Evolutionary conservation across 2,113 vertebrate species (phyloP).

Genomic region (Poeciliopsis occidentalis): DNA sequence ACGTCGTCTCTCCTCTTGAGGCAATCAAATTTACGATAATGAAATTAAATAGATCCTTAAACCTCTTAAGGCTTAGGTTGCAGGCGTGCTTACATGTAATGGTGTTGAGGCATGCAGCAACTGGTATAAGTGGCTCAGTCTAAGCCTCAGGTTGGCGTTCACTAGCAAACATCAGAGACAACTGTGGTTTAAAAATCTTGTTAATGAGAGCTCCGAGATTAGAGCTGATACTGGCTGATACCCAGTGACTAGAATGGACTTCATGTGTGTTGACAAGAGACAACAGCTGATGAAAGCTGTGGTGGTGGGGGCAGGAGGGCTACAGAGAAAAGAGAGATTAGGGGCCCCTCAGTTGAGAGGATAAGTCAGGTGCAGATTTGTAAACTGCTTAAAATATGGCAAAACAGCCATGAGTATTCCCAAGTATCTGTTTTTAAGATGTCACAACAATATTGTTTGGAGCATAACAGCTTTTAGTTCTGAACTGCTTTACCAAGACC

Average conservation of each 20-base stretch:
- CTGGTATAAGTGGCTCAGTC: conserved; percentile 36
- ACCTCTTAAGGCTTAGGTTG: conserved; percentile 48
- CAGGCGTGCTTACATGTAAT: conserved; percentile 39
- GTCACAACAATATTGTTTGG: too few relatives aligned
- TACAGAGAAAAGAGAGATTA: conserved; percentile 10
- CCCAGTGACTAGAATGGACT: conserved; percentile 27
- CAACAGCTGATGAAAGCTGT: conserved; percentile 39
- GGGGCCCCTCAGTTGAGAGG: background rate
- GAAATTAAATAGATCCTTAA: conserved; percentile 42
- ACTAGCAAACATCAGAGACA: conserved; percentile 8
- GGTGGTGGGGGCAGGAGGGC: background rate
- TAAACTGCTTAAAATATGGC: background rate
- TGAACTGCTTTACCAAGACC: too few relatives aligned
- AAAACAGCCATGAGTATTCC: too few relatives aligned
- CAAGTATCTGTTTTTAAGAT: too few relatives aligned
- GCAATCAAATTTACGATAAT: conserved; percentile 24
- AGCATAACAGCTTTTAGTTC: too few relatives aligned
- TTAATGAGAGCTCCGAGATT: conserved; percentile 55
- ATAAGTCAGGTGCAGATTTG: background rate
- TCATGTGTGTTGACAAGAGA: conserved; percentile 16
- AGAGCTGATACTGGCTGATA: conserved; percentile 26
- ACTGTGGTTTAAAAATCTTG: conserved; percentile 27
- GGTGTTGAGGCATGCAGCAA: conserved; percentile 43
- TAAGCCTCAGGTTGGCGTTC: conserved; percentile 36
- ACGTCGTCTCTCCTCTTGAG: conserved; percentile 16